A percentile compares a stretch with the other conserved stretches of the same genome.
Conservation (phyloP, 2,888 invertebrate species). For the Leucania comma region DNA sequence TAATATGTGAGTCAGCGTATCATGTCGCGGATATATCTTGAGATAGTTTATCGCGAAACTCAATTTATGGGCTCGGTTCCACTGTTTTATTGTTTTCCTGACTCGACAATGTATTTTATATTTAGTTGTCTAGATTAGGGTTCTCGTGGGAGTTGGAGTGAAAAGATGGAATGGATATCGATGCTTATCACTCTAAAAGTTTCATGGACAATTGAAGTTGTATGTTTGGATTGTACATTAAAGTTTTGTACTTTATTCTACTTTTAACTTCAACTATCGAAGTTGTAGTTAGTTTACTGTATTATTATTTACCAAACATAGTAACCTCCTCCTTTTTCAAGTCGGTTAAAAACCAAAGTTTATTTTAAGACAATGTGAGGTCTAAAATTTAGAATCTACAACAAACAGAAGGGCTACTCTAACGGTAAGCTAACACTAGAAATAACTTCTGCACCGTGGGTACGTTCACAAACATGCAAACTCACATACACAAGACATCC, state of each 20-base stretch:
- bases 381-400: no score
- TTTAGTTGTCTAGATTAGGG: conserved; percentile 22
- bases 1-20: conserved; percentile 65
- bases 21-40: conserved; percentile 50
- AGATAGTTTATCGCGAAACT: conserved; percentile 62
- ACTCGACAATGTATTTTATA: conserved; percentile 28
- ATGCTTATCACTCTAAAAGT: background rate
- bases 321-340: no score
- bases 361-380: no score
- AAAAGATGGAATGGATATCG: conserved; percentile 1
- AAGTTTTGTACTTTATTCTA: background rate
- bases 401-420: background rate
- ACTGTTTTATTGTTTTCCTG: conserved; percentile 59
- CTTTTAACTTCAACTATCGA: background rate
- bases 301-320: background rate
- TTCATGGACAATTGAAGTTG: background rate
- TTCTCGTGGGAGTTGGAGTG: conserved; percentile 12
- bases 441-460: no score
- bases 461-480: no score
- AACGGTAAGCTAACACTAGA: no score
- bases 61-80: conserved; percentile 45
- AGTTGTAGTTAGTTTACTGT: background rate
- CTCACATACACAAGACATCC: no score
- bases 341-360: no score
- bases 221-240: background rate